phyloP scores from a whole-genome alignment of 2,113 vertebrate genomes.

The Pavo muticus region DNA sequence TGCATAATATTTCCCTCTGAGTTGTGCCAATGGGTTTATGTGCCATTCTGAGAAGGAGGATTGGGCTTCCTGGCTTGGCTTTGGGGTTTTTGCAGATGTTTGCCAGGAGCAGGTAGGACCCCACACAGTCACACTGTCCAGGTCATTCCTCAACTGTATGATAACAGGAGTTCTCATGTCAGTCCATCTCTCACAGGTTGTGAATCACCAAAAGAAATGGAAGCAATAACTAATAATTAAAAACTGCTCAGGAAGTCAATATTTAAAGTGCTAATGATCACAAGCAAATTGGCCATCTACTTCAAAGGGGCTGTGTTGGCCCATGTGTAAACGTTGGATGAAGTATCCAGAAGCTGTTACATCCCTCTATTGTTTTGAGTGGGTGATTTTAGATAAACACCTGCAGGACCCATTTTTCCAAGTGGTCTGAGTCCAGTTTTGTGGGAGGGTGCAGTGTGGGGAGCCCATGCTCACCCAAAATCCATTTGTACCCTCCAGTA shows the following conservation, averaged over 20 bases:
- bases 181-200: neutral
- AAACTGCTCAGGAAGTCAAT: neutral
- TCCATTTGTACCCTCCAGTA: neutral
- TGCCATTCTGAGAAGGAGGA: neutral
- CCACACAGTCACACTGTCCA: rapidly evolving
- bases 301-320: neutral
- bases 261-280: neutral
- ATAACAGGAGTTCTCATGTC: neutral
- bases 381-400: neutral
- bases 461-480: neutral
- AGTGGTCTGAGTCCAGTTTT: neutral
- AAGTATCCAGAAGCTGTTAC: neutral
- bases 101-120: neutral
- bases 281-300: neutral
- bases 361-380: neutral
- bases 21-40: neutral
- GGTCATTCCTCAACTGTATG: neutral
- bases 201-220: neutral
- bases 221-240: neutral
- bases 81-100: neutral
- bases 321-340: neutral
- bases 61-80: neutral
- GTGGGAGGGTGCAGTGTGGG: neutral
- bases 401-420: neutral
- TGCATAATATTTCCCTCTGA: neutral